Percentiles rank a stretch among this genome's conserved stretches.
These are phyloP conservation scores for Falco novaeseelandiae DNA, from an alignment of 2,797 vertebrate genomes.

Conservation along the genomic window DNA sequence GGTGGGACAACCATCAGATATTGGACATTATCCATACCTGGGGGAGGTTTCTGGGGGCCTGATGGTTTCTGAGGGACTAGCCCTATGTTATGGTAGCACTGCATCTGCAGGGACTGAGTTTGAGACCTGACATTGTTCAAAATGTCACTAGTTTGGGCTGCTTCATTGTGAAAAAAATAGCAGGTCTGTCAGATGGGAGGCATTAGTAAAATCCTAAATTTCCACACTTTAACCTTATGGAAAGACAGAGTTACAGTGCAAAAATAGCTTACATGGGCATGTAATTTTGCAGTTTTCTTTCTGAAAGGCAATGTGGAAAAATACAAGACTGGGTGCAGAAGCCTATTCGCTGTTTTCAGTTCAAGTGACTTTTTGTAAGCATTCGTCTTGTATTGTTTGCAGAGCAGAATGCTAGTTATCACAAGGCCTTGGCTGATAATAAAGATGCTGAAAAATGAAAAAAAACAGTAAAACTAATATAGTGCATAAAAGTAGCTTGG, in stretches of 20 bases:
- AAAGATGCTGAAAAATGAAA: not conserved
- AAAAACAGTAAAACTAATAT: not conserved
- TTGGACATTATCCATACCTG: not conserved
- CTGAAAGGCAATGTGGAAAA: not conserved
- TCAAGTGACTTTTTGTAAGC: not conserved
- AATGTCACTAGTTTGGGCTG: not conserved
- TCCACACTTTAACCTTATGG: not conserved
- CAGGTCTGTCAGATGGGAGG: not conserved
- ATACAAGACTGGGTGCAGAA: not conserved
- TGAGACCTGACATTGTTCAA: not conserved
- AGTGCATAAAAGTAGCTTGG: not conserved
- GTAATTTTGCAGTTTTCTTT: not conserved
- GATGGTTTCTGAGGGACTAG: not conserved
- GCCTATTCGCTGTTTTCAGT: not conserved
- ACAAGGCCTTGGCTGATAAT: accelerated
- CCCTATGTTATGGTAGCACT: not conserved
- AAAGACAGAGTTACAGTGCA: not conserved
- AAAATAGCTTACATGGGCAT: not conserved
- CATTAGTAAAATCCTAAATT: not conserved
- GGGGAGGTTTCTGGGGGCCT: not conserved
- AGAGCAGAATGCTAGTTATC: not conserved
- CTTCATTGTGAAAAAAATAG: not conserved
- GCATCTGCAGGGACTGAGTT: not conserved
- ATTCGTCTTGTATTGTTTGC: accelerated
- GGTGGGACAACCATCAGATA: not conserved